A percentile compares a stretch with the other conserved stretches of the same genome.
phyloP scores from a whole-genome alignment of 2,113 vertebrate genomes.

The Cephalopterus ornatus region DNA sequence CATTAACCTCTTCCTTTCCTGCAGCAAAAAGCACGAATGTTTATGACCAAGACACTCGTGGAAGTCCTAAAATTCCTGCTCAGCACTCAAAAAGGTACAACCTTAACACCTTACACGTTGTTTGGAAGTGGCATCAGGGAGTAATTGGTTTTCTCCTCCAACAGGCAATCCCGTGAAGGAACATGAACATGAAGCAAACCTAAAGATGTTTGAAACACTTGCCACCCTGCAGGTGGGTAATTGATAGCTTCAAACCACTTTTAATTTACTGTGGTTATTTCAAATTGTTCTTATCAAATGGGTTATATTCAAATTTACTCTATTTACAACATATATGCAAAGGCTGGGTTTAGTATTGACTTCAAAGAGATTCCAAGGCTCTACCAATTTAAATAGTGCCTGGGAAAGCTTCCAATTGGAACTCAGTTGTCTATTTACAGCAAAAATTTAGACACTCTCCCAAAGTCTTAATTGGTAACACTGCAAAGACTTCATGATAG shows the following conservation, averaged over 20 bases:
- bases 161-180: conserved; percentile 84
- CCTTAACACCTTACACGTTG: background rate
- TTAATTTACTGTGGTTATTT: background rate
- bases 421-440: background rate
- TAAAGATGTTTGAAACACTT: conserved; percentile 84
- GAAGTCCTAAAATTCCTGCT: conserved; percentile 83
- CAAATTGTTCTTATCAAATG: background rate
- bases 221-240: conserved; percentile 82
- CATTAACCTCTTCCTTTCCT: background rate
- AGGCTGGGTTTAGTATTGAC: background rate
- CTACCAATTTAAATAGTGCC: background rate
- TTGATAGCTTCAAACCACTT: background rate
- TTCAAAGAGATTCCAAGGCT: background rate
- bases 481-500: background rate
- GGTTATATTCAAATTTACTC: background rate
- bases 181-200: conserved; percentile 78
- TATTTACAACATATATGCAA: rapidly evolving
- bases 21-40: conserved; percentile 80
- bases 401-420: background rate
- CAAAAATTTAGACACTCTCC: background rate
- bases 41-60: conserved; percentile 79
- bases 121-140: background rate
- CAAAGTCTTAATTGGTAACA: background rate
- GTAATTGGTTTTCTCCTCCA: background rate
- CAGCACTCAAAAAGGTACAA: conserved; percentile 73